Evolutionary conservation across 2,113 vertebrate species (phyloP), one percentile per base, ranked within the genome.

Genomic region (Pedionomus torquatus): DNA sequence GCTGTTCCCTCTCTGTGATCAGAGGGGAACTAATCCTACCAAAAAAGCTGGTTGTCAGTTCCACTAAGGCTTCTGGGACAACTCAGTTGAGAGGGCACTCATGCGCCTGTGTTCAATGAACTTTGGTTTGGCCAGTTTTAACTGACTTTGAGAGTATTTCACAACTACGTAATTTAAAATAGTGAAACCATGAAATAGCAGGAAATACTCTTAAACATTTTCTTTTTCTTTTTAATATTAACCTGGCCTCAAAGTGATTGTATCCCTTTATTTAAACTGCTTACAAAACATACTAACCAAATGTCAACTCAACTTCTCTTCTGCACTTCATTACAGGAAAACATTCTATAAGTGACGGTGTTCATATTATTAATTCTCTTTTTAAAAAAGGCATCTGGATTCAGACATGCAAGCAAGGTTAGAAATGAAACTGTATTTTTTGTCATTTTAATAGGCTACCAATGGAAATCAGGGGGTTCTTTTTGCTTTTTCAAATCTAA

Each of bases 401-500:
- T 90, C 57, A 83, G 71, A 60, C 60, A 76, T 10, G 24, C 54
- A 70, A 76, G n/a, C 41, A 70, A 90, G 20, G 28, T 69, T 74
- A 87, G 70, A 86, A 94, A 87, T 63, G 63, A 74, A 92, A 88
- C 11, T 37, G 51, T 49, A 76, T 7, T 80, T 79, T 80, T 93
- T 76, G 54, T 72, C 55, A 83, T 92, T 95, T 94, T 84, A 94
- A 87, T 58, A 84, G 74, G 43, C 76, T 93, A 75, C 72, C 52
- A 84, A 28, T 69, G 72, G 69, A 90, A 97, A 92, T 65, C 80
- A 72, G 55, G 72, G 79, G 24, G 52, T 82, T 95, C 44, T 76
- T 31, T 84, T 35, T 49, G 61, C 39, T 91, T 94, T 96, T 89
- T 71, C 57, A 72, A 92, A 87, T 93, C 91, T 92, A 94, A 95